Evolutionary conservation across 2,113 vertebrate species (phyloP).

Genomic region (Alces alces): DNA sequence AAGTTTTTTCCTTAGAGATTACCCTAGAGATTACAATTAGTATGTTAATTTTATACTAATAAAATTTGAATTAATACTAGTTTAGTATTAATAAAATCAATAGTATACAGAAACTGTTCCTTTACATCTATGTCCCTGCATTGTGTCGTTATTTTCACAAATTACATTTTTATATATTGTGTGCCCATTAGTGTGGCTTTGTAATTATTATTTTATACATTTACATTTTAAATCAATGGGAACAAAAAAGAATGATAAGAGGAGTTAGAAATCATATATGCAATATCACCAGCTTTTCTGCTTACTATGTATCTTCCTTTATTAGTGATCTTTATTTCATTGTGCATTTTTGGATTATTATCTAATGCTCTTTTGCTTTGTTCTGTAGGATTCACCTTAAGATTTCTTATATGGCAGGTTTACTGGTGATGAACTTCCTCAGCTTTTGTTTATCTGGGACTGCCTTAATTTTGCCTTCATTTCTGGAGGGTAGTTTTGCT

Average conservation of each 20-base stretch:
- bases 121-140: neutral
- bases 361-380: neutral
- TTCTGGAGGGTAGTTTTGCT: neutral
- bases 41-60: neutral
- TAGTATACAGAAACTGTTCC: neutral
- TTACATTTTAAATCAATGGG: neutral
- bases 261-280: neutral
- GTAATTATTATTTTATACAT: neutral
- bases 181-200: neutral
- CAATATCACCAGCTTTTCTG: neutral
- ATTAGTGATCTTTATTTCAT: neutral
- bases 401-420: neutral
- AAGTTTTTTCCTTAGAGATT: neutral
- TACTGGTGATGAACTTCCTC: neutral
- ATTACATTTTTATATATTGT: neutral
- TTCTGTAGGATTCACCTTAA: neutral
- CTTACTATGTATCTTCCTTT: neutral
- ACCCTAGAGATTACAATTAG: neutral
- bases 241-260: neutral
- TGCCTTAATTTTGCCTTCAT: neutral
- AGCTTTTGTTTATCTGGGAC: neutral
- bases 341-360: neutral
- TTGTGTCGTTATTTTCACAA: neutral
- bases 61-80: neutral
- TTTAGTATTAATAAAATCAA: neutral